These are phyloP conservation scores for Pristionchus japonicus DNA, from an alignment of 2,888 invertebrate genomes.

Conservation along the genomic window DNA sequence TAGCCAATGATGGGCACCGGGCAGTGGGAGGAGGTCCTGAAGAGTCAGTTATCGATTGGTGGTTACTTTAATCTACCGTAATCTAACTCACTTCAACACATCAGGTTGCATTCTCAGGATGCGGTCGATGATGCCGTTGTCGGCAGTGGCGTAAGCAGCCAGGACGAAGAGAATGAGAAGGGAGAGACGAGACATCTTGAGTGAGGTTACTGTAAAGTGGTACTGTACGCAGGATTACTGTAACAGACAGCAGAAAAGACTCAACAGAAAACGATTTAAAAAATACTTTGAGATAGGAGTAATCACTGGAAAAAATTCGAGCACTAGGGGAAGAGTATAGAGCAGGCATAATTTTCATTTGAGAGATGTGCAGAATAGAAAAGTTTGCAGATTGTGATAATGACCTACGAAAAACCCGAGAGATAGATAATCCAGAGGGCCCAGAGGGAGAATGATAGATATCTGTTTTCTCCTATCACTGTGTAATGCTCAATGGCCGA, in stretches of 20 bases:
- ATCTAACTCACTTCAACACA: neutral
- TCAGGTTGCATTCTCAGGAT: neutral
- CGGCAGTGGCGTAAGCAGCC: neutral
- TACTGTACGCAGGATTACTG: neutral
- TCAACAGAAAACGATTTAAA: neutral
- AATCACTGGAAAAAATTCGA: no score
- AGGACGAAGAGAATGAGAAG: neutral
- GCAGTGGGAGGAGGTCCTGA: neutral
- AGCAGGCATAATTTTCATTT: no score
- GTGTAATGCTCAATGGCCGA: no score
- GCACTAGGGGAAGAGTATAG: no score
- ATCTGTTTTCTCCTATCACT: no score
- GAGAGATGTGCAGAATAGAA: no score
- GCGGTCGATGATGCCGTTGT: neutral
- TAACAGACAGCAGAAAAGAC: neutral
- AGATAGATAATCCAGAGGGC: no score
- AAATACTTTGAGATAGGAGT: no score
- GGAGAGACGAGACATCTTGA: neutral
- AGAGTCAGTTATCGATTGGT: neutral
- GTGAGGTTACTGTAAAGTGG: neutral
- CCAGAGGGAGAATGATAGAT: no score
- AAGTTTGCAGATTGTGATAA: no score
- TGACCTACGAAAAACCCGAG: no score
- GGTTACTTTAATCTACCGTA: neutral
- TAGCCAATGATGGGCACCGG: neutral